Base-by-base conservation (phyloP, 2,888 invertebrate species). In the Macrosiphum euphorbiae region DNA sequence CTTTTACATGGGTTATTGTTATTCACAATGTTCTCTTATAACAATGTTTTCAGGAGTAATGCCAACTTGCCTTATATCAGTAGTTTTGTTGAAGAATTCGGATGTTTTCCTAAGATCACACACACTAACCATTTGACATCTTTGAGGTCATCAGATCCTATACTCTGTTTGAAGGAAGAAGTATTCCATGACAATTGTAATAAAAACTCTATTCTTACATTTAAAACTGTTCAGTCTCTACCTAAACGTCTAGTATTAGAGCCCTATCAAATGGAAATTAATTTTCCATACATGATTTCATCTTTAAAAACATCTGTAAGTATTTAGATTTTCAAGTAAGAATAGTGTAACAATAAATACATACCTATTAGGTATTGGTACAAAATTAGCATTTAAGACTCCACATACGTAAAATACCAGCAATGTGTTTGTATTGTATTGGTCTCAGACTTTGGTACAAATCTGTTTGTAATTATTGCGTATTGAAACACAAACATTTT, bases 71-170 rank as follows among this genome's bases (percentile, higher is more conserved):
- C 90, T 52, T 94, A 86, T 44, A 86, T 90, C 52, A 94, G 94
- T 87, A 85, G n/a, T n/a, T 94, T 94, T 90, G 16, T 86, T 1
- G 94, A 94, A 67, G 86, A 94, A 50, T 52, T 87, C 4, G 41
- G 86, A 41, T 52, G 11, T 94, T 94, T 94, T 90, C 94, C 94
- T 44, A 94, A 94, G 67, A 87, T 94, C 55, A 52, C 94, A n/a
- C 94, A 94, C 52, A 10, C n/a, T 1, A 94, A 94, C n/a, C 28
- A 67, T n/a, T 41, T 28, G 13, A 13, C 41, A 35, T 41, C 61
- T 16, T 41, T 61, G 10, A 90, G 20, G 8, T 52, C 24, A 10
- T 87, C 90, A n/a, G 50, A 90, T 50, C 1, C 41, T n/a, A 50
- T 28, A 7, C 61, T 90, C 10, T 5, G 3, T 94, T 67, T 94